A percentile compares a stretch with the other conserved stretches of the same genome.
phyloP scores from a whole-genome alignment of 2,797 vertebrate genomes.

The Euphonia xanthogaster region DNA sequence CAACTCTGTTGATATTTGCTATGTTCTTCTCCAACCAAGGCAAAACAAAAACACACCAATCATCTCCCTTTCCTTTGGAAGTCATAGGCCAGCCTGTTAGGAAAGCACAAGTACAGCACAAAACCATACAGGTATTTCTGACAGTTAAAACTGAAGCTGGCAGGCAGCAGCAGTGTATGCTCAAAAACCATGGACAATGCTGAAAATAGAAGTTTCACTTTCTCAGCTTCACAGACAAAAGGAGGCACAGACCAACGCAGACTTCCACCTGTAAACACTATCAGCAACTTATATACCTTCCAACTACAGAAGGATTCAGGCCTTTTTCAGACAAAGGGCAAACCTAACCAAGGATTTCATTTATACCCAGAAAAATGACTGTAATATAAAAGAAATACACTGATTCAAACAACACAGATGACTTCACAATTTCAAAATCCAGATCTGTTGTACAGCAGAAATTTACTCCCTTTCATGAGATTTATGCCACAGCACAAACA shows the following conservation, averaged over 20 bases:
- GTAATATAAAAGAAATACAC: neutral
- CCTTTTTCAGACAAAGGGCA: neutral
- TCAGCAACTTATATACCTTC: neutral
- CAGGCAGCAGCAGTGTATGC: neutral
- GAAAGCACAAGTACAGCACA: neutral
- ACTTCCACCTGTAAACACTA: neutral
- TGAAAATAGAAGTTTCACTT: neutral
- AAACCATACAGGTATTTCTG: neutral
- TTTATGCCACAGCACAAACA: neutral
- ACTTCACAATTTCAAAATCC: neutral
- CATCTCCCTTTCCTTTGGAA: neutral
- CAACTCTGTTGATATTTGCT: neutral
- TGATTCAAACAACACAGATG: neutral
- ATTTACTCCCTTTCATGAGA: neutral
- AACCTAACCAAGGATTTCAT: neutral
- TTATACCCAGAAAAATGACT: neutral
- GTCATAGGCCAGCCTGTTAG: neutral
- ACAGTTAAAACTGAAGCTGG: neutral
- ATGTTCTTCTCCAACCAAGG: neutral
- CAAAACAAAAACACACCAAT: neutral
- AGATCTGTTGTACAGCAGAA: neutral
- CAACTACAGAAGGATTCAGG: neutral
- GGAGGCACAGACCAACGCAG: rapidly evolving
- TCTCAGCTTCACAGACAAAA: neutral
- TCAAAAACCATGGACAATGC: neutral